A percentile compares a stretch with the other conserved stretches of the same genome.
Conservation (phyloP, 2,888 invertebrate species). For the Listrodromus nycthemerus region DNA sequence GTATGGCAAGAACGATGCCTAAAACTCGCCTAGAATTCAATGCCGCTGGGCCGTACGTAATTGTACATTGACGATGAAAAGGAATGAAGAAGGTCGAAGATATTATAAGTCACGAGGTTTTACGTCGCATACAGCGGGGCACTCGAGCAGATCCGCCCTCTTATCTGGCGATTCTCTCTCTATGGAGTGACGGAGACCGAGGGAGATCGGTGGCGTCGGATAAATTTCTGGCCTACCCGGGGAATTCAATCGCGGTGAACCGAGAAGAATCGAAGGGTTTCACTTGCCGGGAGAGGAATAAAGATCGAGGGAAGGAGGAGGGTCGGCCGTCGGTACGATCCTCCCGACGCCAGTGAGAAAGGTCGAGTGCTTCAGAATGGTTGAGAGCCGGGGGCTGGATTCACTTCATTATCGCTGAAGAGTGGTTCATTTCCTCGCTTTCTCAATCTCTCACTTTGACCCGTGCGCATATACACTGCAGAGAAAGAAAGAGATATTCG, state of each 20-base stretch:
- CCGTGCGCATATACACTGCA: conserved; percentile 13
- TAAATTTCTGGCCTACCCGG: conserved; percentile 45
- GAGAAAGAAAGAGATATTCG: neutral
- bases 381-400: conserved; percentile 15
- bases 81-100: conserved; percentile 3
- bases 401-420: conserved; percentile 64
- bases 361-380: conserved; percentile 12
- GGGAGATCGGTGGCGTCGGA: conserved; percentile 30
- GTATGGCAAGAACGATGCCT: too few species aligned
- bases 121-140: neutral
- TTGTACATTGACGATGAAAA: conserved; percentile 1
- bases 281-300: conserved; percentile 44
- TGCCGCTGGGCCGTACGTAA: neutral
- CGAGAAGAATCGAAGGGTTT: conserved; percentile 53
- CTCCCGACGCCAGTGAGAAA: conserved; percentile 27
- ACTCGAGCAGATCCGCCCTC: neutral
- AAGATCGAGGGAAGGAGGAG: conserved; percentile 28
- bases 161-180: neutral
- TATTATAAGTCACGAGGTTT: neutral
- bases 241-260: conserved; percentile 59
- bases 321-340: conserved; percentile 35
- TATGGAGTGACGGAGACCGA: neutral
- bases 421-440: conserved; percentile 62
- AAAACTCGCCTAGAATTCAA: too few species aligned
- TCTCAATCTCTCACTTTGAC: conserved; percentile 34